Evolutionary conservation across 1,140 invertebrate species (phyloP).

Genomic region (Anoplolepis gracilipes): DNA sequence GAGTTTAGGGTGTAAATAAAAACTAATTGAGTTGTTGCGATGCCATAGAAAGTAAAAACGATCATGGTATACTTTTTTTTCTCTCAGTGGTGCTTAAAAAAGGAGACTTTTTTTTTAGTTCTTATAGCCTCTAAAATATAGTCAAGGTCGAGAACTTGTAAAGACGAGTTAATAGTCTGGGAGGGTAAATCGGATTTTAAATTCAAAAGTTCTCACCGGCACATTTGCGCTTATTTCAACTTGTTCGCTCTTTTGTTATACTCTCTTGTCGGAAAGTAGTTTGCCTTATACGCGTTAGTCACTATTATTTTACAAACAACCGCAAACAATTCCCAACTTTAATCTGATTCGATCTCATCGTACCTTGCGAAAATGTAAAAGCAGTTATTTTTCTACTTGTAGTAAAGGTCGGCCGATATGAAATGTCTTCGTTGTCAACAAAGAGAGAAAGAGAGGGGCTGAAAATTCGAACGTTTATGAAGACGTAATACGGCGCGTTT

Average conservation of each 20-base stretch:
- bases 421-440: slow-evolving; percentile 8
- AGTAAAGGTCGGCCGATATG: neutral
- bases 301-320: neutral
- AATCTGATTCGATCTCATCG: slow-evolving; percentile 24
- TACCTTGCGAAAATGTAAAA: neutral
- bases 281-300: neutral
- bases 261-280: slow-evolving; percentile 22
- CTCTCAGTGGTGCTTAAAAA: slow-evolving; percentile 64
- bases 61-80: slow-evolving; percentile 61
- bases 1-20: slow-evolving; percentile 24
- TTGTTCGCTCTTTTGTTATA: neutral
- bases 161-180: slow-evolving; percentile 7
- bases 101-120: slow-evolving; percentile 47
- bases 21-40: slow-evolving; percentile 67
- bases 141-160: slow-evolving; percentile 13
- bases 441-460: neutral
- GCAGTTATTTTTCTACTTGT: neutral
- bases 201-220: slow-evolving; percentile 24
- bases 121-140: slow-evolving; percentile 24
- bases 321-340: neutral
- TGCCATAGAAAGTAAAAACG: slow-evolving; percentile 65
- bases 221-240: slow-evolving; percentile 17
- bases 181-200: slow-evolving; percentile 29
- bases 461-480: slow-evolving; percentile 57
- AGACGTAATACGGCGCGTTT: slow-evolving; percentile 61